Percentiles rank a stretch among this genome's conserved stretches.
Conservation (phyloP, 2,797 vertebrate genomes). For the Staurois parvus region DNA sequence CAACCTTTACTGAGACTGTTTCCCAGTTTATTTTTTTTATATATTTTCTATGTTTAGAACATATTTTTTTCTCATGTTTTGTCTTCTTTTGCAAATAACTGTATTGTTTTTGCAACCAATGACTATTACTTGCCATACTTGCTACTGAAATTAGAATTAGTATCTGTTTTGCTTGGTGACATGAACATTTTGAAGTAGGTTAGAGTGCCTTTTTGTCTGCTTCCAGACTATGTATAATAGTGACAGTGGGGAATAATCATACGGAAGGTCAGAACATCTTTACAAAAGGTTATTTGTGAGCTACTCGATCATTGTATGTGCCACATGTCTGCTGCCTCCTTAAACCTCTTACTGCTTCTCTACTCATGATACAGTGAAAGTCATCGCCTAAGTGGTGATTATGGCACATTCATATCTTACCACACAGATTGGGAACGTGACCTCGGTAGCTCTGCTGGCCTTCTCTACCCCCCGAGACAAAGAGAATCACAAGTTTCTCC, state of each 20-base stretch:
- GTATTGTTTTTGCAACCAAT: neutral
- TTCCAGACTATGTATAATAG: constrained; percentile 50
- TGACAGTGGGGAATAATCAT: constrained; percentile 58
- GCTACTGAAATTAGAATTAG: neutral
- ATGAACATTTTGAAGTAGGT: constrained; percentile 33
- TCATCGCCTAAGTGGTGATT: constrained; percentile 62
- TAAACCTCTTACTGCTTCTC: constrained; percentile 51
- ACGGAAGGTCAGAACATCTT: constrained; percentile 58
- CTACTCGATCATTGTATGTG: constrained; percentile 59
- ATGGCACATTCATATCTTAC: constrained; percentile 63
- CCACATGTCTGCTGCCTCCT: constrained; percentile 56
- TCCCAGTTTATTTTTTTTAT: neutral
- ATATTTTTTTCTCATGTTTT: neutral
- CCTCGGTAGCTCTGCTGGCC: constrained; percentile 49
- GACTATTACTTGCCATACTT: neutral
- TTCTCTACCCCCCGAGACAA: constrained; percentile 56
- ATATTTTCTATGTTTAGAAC: neutral
- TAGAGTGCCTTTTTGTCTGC: constrained; percentile 31
- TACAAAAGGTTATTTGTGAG: constrained; percentile 56
- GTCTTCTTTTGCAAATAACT: neutral
- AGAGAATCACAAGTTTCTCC: constrained; percentile 61
- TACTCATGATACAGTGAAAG: constrained; percentile 61
- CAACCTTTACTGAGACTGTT: too few relatives aligned
- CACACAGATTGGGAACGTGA: constrained; percentile 62
- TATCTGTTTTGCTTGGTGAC: neutral